Base-by-base conservation (phyloP, 2,797 vertebrate genomes). In the Sorex maritimensis region DNA sequence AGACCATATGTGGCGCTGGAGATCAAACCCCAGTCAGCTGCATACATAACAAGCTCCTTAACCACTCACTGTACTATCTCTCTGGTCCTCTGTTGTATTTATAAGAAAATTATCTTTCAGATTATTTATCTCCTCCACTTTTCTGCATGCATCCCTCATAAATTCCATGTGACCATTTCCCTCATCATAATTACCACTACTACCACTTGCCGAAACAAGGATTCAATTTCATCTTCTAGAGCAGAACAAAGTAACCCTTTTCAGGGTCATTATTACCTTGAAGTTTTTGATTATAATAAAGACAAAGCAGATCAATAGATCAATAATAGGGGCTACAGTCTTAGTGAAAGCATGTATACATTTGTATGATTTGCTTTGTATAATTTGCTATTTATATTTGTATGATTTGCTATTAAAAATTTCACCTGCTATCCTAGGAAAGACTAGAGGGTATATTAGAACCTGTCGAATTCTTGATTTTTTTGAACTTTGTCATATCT, bases 221-320 rank as follows among this genome's bases (percentile, higher is more conserved):
- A 83, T 14, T 17, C 26, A 28, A 69, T 88, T 85, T 72, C 13
- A 69, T 86, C 89, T 82, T 79, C 19, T 91, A 14, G 55, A 58
- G 5, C 41, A 94, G 38, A 79, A n/a, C 13, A 63, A 90, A 81
- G 52, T 23, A 84, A 55, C 8, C 38, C 11, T 90, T 67, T 69
- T 49, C 34, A 71, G 17, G 52, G 34, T 67, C 30, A 67, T 46
- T 87, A 92, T 26, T 75, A 28, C 52, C 72, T 74, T 77, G 44
- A 86, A 68, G 85, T 82, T 78, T 81, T 58, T 73, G 6, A 28
- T 86, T 82, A 77, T 26, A 72, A 75, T 71, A 61, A 77, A 52
- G 7, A n/a, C 68, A 84, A 69, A 73, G 86, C 34, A 79, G 28
- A 90, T 26, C 11, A 55, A 13, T 55, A 55, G 15, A 55, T 55